These are phyloP conservation scores for Calyptomena viridis DNA, from an alignment of 2,113 vertebrate species.

Conservation along the genomic window DNA sequence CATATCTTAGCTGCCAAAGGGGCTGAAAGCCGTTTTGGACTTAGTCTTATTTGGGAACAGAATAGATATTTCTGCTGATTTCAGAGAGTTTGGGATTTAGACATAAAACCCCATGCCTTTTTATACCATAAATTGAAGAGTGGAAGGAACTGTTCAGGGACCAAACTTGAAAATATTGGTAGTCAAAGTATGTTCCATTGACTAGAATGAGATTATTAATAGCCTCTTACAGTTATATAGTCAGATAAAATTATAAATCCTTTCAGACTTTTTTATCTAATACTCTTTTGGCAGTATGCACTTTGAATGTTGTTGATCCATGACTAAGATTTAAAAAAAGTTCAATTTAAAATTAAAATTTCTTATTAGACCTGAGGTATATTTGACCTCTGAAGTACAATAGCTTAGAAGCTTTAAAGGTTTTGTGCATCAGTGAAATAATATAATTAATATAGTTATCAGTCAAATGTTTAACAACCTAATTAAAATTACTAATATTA, in stretches of 20 bases:
- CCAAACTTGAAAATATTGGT: not conserved
- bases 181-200: not conserved
- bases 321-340: not conserved
- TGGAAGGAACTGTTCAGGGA: not conserved
- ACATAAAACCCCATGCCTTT: not conserved
- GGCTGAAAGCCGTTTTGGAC: not conserved
- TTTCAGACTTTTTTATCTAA: not conserved
- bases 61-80: not conserved
- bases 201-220: not conserved
- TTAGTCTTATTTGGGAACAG: not conserved
- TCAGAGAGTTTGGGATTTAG: not conserved
- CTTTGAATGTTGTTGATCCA: not conserved
- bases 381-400: not conserved
- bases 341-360: conserved; percentile 6
- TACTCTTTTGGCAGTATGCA: not conserved
- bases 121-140: not conserved
- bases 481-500: conserved; percentile 10
- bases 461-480: not conserved
- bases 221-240: not conserved
- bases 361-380: not conserved
- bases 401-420: not conserved
- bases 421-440: not conserved
- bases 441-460: not conserved
- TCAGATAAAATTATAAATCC: not conserved
- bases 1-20: not conserved